These are phyloP conservation scores for Blastomussa wellsi DNA, from an alignment of 92 coral and sea anemone species.

Conservation along the genomic window DNA sequence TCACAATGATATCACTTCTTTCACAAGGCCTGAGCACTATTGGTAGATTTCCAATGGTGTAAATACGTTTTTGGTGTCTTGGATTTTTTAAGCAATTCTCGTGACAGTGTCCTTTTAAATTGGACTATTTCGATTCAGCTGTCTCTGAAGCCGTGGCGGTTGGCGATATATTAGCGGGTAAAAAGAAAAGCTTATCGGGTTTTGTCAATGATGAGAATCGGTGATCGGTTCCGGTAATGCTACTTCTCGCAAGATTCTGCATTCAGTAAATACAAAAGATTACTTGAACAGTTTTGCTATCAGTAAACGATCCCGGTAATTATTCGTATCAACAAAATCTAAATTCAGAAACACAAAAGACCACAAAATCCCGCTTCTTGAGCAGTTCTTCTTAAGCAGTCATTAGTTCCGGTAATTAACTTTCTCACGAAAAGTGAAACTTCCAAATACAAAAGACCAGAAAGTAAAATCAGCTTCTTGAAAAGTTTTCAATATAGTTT, in stretches of 20 bases:
- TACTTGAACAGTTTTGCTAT: not conserved
- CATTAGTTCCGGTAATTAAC: not conserved
- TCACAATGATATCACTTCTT: no score
- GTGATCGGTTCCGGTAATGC: not conserved
- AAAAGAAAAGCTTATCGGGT: not conserved
- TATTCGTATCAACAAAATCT: not conserved
- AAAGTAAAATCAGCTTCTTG: not conserved
- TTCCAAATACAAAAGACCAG: not conserved
- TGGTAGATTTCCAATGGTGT: no score
- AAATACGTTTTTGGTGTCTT: no score
- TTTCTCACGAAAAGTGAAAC: not conserved
- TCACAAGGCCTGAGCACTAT: no score
- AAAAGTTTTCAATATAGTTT: not conserved
- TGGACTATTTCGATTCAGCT: not conserved
- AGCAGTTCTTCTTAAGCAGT: not conserved
- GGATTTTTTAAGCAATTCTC: no score
- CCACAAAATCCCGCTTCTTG: not conserved
- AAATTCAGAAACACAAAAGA: not conserved
- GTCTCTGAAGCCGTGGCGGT: not conserved
- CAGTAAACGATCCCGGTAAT: not conserved
- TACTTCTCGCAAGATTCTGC: not conserved
- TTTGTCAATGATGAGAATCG: not conserved
- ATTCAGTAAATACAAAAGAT: not conserved
- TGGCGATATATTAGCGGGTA: not conserved
- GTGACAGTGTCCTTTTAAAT: not conserved